Base-by-base conservation (phyloP, 2,888 invertebrate species). In the Mayetiola destructor region DNA sequence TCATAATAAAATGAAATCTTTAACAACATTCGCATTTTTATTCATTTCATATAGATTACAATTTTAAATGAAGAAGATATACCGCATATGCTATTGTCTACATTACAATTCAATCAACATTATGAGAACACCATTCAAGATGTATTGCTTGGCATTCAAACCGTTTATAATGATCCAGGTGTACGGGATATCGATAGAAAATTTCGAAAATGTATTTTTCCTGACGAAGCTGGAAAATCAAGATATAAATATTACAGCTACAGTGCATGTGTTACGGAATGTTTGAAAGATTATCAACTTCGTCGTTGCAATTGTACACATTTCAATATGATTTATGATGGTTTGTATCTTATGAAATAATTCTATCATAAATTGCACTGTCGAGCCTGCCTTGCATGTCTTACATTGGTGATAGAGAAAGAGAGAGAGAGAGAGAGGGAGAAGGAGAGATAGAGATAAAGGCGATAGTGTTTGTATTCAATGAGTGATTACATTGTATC, bases 191-290 rank as follows among this genome's bases (percentile, higher is more conserved):
- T 84, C 0, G 73, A 77, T 0, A 70, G 79, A 0, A 65, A 75
- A 21, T 80, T 81, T 62, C 76, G 88, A 16, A 79, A 80, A 36
- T 88, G 88, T 64, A 76, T 80, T n/a, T 87, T 84, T 65, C 73
- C 78, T 32, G 70, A 80, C 52, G 88, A 88, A 68, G 76, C 78
- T 16, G 69, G 76, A 55, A 69, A 76, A 9, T 76, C 78, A 3
- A 67, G 80, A 0, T 84, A 81, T 64, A 75, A 77, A 1, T 72
- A 76, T 37, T 86, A 88, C 66, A 86, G 85, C 52, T 85, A 80
- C 67, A 83, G 81, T 63, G 78, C 81, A 1, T 88, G 87, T 66
- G 77, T 79, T 2, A 78, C 82, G 1, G 79, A 81, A 42, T 85
- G 85, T 63, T 71, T 84, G 35, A 80, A 82, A 62, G 66, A 69